These are phyloP conservation scores for Plestiodon gilberti DNA, from an alignment of 2,113 vertebrate species.

Conservation along the genomic window DNA sequence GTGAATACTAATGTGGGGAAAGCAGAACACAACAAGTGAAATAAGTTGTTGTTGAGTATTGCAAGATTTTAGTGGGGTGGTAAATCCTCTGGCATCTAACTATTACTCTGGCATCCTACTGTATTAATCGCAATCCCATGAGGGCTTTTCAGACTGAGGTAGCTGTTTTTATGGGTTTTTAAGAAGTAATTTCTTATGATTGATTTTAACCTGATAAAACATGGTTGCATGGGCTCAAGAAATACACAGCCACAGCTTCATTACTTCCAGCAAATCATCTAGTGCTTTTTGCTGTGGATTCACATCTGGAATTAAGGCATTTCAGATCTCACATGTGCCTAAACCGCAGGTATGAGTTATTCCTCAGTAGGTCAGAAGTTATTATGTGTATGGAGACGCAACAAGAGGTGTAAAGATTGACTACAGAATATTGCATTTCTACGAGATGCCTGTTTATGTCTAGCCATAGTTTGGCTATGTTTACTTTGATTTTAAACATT, in stretches of 20 bases:
- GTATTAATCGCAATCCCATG: constrained; percentile 23
- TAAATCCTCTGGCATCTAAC: constrained; percentile 29
- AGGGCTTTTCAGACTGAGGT: constrained; percentile 31
- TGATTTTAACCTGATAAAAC: constrained; percentile 13
- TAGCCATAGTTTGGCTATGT: not conserved
- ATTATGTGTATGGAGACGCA: not conserved
- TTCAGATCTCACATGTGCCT: rapidly evolving
- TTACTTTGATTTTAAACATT: not conserved
- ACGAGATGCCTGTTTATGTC: too few species aligned
- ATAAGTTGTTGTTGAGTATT: constrained; percentile 34
- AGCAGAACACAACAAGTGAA: constrained; percentile 35
- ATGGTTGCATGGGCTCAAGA: not conserved
- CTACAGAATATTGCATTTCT: too few species aligned
- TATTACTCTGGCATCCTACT: constrained; percentile 19
- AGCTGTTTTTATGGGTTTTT: constrained; percentile 12
- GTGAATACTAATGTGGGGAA: constrained; percentile 26
- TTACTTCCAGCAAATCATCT: not conserved
- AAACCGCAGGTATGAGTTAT: too few species aligned
- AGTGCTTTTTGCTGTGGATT: not conserved
- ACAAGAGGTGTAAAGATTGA: not conserved
- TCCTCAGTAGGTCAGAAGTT: not conserved
- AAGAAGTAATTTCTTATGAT: not conserved
- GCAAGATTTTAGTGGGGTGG: constrained; percentile 26
- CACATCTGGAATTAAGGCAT: not conserved
- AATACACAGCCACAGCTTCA: not conserved